These are phyloP conservation scores for Camponotus floridanus DNA, from an alignment of 1,140 invertebrate species.

Conservation along the genomic window DNA sequence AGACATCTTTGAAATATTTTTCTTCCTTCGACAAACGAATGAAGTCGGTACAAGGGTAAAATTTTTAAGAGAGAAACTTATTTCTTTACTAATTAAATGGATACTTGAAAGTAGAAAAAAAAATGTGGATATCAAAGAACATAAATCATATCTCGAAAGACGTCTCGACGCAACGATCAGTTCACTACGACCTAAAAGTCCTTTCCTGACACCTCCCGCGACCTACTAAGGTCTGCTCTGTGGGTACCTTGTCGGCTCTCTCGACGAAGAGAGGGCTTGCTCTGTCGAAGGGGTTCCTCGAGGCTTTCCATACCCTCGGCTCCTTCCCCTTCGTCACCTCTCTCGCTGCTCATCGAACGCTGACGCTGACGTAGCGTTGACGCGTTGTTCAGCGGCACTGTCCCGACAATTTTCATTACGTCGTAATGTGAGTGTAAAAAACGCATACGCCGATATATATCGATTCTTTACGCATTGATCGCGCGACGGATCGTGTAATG, in stretches of 20 bases:
- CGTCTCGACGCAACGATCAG: conserved; percentile 72
- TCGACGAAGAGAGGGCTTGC: conserved; percentile 87
- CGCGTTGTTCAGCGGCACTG: conserved; percentile 91
- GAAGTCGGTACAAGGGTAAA: background rate
- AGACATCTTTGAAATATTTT: conserved; percentile 63
- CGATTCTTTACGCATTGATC: conserved; percentile 12
- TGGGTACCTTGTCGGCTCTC: conserved; percentile 88
- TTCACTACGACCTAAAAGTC: conserved; percentile 74
- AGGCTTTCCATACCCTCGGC: conserved; percentile 88
- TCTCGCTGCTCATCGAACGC: conserved; percentile 89
- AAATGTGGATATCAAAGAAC: background rate
- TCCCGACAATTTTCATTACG: conserved; percentile 78
- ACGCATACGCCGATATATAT: background rate
- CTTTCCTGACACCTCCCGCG: conserved; percentile 67
- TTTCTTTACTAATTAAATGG: background rate
- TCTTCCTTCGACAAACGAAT: background rate
- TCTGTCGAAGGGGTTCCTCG: conserved; percentile 89
- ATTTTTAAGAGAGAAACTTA: background rate
- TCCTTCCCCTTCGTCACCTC: conserved; percentile 87
- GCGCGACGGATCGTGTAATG: conserved; percentile 21
- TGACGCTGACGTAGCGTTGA: conserved; percentile 89
- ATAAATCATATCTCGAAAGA: conserved; percentile 41
- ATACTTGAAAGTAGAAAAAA: background rate
- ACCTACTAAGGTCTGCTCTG: conserved; percentile 71
- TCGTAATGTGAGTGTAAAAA: conserved; percentile 50